These are phyloP conservation scores for Sesamia inferens DNA, from an alignment of 2,888 invertebrate species.

Conservation along the genomic window DNA sequence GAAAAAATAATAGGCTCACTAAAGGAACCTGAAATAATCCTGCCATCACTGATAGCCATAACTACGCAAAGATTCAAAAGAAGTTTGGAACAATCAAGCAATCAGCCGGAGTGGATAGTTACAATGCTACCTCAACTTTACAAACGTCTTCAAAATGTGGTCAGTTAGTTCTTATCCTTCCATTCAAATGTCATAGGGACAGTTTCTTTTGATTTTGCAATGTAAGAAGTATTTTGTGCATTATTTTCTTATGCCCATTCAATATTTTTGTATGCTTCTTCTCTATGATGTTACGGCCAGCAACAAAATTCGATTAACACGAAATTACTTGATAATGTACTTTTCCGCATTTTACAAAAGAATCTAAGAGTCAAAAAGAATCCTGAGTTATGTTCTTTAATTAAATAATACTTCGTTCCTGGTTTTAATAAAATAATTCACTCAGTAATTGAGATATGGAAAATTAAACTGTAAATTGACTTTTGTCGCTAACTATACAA, in stretches of 20 bases:
- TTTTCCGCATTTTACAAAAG: too few relatives aligned
- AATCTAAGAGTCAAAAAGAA: too few relatives aligned
- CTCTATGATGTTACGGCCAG: neutral
- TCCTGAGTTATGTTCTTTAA: too few relatives aligned
- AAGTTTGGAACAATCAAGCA: slow-evolving; percentile 90
- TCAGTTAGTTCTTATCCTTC: slow-evolving; percentile 70
- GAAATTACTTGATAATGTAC: too few relatives aligned
- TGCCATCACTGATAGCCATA: slow-evolving; percentile 93
- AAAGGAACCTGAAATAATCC: slow-evolving; percentile 92
- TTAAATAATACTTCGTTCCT: too few relatives aligned
- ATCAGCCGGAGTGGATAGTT: slow-evolving; percentile 92
- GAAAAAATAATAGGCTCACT: slow-evolving; percentile 92
- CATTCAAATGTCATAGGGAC: neutral
- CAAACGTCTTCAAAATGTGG: slow-evolving; percentile 93
- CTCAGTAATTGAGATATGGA: too few relatives aligned
- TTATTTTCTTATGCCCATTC: neutral
- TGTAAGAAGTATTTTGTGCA: neutral
- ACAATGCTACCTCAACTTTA: slow-evolving; percentile 94
- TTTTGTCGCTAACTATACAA: too few relatives aligned
- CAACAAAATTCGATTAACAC: too few relatives aligned
- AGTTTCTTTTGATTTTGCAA: slow-evolving; percentile 1
- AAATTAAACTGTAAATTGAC: too few relatives aligned
- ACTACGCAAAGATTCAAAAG: slow-evolving; percentile 95
- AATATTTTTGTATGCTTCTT: neutral
- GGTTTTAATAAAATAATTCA: too few relatives aligned